Base-by-base conservation (phyloP, 2,888 invertebrate genomes). In the Drosophila nigritarsus region DNA sequence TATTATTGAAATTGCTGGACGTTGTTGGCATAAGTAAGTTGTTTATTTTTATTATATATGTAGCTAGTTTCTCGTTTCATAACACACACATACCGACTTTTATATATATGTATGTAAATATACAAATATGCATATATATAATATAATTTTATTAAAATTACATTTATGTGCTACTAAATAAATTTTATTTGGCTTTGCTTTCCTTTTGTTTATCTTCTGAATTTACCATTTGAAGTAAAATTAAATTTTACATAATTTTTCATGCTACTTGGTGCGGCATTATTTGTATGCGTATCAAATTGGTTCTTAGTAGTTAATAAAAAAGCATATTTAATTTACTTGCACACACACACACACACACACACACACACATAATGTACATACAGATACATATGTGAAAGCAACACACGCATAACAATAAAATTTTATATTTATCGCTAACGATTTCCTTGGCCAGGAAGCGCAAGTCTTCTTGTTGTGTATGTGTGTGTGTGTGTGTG, bases 401-500 rank as follows among this genome's bases (percentile, higher is more conserved):
- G 78, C 78, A 82, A 74, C 80, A 75, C 82, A 73, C 84, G 75
- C 84, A 86, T 83, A 87, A 90, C 83, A 88, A 89, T 90, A 90
- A 90, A 90, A 90, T 88, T 90, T 90, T 88, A 90, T 90, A 83
- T 90, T 90, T 90, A 90, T 90, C 85, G 90, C 73, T 85, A 80
- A 90, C 88, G 90, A 83, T 90, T 88, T 90, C 85, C 85, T 75
- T 72, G 80, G 60, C 78, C 76, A 65, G 78, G 73, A 73, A 74
- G 64, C 73, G 78, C 56, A 42, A 74, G 66, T 78, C 55, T 65
- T 40, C 36, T 40, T 36, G 49, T 50, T 53, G 18, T 29, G 7
- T 9, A 6, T 51, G 9, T 63, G 20, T 50, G 29, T 29, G 24
- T 53, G 38, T 40, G 51, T 20, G 18, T 40, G 40, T 63, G 32